Evolutionary conservation across 2,113 vertebrate genomes (phyloP), one percentile per base, ranked within the genome.

Genomic region (Cynopterus brachyotis): DNA sequence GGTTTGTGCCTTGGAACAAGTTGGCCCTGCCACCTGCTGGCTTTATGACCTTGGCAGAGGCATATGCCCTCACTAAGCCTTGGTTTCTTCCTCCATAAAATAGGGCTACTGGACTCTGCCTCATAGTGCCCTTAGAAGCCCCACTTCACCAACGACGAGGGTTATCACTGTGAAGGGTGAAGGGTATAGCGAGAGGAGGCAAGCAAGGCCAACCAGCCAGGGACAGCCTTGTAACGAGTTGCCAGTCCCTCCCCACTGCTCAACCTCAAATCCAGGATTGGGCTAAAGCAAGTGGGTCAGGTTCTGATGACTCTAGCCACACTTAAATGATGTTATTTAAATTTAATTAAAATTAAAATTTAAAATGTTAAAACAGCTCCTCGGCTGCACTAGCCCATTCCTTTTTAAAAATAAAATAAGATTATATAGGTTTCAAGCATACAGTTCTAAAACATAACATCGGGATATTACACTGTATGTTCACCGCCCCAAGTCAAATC

Each of bases 111-210:
- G 2, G 60, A 35, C 28, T 40, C 82, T 57, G 59, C 32, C 42
- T 62, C 28, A 0, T 9, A 19, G 69, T 0, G 1, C 60, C 73
- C 40, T 9, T 2, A 26, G 35, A 22, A 70, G 53, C 28, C 73
- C 59, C 32, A 17, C 62, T 24, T 59, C 6, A 2, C 47, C 57
- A 10, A 2, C 4, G 55, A 67, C 0, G 2, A 75, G n/a, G 24
- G 53, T 47, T 3, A 19, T 47, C 2, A 0, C 59, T 40, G 9
- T 7, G 6, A 50, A 10, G 35, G 57, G 9, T 7, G 6, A 50
- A 10, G 35, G 57, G 57, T 24, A 89, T 1, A 91, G 92, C 70
- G 8, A 53, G 73, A 37, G 32, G 84, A 67, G 59, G 53, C n/a
- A 26, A 32, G 62, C 20, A 32, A n/a, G 30, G 81, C 35, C 62